Percentiles rank a stretch among this genome's conserved stretches.
These are phyloP conservation scores for Andrena marginata DNA, from an alignment of 2,888 invertebrate species.

Conservation along the genomic window DNA sequence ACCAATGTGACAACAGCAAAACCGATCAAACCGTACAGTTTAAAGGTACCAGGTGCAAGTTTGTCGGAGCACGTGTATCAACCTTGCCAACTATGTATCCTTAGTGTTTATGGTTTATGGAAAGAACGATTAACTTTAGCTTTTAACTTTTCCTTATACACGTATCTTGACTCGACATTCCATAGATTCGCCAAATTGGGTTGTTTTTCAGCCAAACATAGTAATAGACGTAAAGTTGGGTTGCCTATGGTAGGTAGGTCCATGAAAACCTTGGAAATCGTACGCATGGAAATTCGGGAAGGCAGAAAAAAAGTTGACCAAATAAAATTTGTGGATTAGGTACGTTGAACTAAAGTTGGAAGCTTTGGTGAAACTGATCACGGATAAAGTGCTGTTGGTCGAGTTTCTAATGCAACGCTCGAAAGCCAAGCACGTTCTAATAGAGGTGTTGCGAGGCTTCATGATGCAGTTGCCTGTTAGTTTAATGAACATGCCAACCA, in stretches of 20 bases:
- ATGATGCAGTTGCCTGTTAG: constrained; percentile 79
- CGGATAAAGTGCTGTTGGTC: constrained; percentile 89
- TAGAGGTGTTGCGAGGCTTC: constrained; percentile 85
- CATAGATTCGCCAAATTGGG: constrained; percentile 96
- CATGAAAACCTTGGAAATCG: background rate
- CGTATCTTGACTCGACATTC: constrained; percentile 64
- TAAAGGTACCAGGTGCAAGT: constrained; percentile 88
- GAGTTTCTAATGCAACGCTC: constrained; percentile 93
- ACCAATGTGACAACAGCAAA: constrained; percentile 90
- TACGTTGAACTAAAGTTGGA: constrained; percentile 87
- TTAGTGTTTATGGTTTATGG: constrained; percentile 72
- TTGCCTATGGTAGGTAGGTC: constrained; percentile 94
- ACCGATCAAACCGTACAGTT: constrained; percentile 91
- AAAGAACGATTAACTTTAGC: no score
- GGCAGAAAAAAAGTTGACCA: background rate
- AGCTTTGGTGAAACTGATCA: constrained; percentile 89
- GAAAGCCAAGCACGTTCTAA: constrained; percentile 90
- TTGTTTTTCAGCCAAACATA: constrained; percentile 98
- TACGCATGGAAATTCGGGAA: background rate
- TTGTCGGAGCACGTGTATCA: constrained; percentile 88
- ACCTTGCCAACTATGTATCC: constrained; percentile 94
- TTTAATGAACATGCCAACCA: constrained; percentile 84
- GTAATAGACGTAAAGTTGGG: constrained; percentile 98
- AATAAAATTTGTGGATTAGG: constrained; percentile 72
- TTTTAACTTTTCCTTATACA: background rate